Base-by-base conservation (phyloP, 2,113 vertebrate species). In the Varanus salvator region DNA sequence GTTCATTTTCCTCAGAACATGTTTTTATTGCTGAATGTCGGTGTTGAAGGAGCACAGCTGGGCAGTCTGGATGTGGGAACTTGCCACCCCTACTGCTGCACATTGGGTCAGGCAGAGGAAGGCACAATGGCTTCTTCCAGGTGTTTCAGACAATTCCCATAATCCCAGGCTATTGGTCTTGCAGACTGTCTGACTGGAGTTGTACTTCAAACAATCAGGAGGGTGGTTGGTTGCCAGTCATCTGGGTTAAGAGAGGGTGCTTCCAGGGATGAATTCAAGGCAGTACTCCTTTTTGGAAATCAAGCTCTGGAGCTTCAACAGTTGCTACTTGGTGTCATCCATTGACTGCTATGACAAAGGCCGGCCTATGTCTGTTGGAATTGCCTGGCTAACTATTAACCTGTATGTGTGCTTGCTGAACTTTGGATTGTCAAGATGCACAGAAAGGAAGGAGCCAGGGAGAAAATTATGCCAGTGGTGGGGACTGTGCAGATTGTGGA, bases 341-440 rank as follows among this genome's bases (percentile, higher is more conserved):
- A 11, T 64, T 17, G 38, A 44, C 38, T 44, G 11, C 34, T 87
- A 27, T 31, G 44, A 34, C 27, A 27, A 88, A 31, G 34, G 1
- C 8, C 3, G 74, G 66, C 8, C 25, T 7, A 23, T 23, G 11
- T 69, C 6, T 38, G 14, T 69, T 38, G 25, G 44, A 38, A 38
- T 85, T 38, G 44, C 25, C n/a, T 34, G 19, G 68, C 68, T 83
- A 74, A 87, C 31, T 11, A 82, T 86, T 90, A 75, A 90, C 71
- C 60, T 15, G 29, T 3, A 1, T 9, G 7, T 27, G 11, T 27
- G 60, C 17, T 48, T 48, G 15, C 5, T 52, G 71, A n/a, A 52
- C 48, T 6, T n/a, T n/a, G 21, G 29, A 25, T 48, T 31, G 50
- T 27, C 54, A 25, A 50, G 3, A 29, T 77, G 76, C 6, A 4